phyloP scores from a whole-genome alignment of 2,888 invertebrate genomes.

The Blera fallax region DNA sequence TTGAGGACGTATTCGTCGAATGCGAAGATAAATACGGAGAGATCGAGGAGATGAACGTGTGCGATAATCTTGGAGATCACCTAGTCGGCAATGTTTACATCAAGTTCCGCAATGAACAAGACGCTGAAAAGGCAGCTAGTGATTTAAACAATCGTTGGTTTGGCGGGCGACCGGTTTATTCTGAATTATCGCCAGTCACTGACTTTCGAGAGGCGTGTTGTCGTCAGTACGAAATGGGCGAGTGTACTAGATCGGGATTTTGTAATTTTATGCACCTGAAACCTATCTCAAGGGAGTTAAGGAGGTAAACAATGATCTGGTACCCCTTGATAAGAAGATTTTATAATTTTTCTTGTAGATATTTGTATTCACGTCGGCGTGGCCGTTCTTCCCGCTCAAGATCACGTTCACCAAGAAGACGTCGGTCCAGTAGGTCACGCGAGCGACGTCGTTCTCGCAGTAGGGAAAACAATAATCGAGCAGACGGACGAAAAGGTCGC shows the following conservation, averaged over 20 bases:
- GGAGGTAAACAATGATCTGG: slow-evolving; percentile 84
- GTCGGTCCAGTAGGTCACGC: slow-evolving; percentile 76
- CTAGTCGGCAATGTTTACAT: slow-evolving; percentile 99
- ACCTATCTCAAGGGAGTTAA: slow-evolving; percentile 96
- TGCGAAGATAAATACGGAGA: slow-evolving; percentile 99
- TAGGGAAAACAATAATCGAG: slow-evolving; percentile 76
- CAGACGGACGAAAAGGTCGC: slow-evolving; percentile 76
- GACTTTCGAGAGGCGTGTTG: slow-evolving; percentile 99
- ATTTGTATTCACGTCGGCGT: slow-evolving; percentile 88
- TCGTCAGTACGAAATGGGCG: slow-evolving; percentile 99
- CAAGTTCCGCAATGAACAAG: slow-evolving; percentile 98
- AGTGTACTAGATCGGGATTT: slow-evolving; percentile 99
- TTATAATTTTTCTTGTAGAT: slow-evolving; percentile 81
- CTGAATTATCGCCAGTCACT: slow-evolving; percentile 98
- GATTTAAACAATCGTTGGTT: slow-evolving; percentile 99
- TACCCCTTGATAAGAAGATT: background rate
- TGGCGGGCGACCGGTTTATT: slow-evolving; percentile 98
- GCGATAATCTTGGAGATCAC: slow-evolving; percentile 99
- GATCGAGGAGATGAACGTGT: slow-evolving; percentile 99
- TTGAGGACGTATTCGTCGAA: slow-evolving; percentile 99
- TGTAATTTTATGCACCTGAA: slow-evolving; percentile 99
- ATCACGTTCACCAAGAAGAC: slow-evolving; percentile 80
- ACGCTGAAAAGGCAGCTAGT: slow-evolving; percentile 98
- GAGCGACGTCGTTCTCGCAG: slow-evolving; percentile 82
- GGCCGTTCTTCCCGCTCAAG: slow-evolving; percentile 81